Conservation (phyloP, 2,888 invertebrate genomes). For the Heliconius charithonia region DNA sequence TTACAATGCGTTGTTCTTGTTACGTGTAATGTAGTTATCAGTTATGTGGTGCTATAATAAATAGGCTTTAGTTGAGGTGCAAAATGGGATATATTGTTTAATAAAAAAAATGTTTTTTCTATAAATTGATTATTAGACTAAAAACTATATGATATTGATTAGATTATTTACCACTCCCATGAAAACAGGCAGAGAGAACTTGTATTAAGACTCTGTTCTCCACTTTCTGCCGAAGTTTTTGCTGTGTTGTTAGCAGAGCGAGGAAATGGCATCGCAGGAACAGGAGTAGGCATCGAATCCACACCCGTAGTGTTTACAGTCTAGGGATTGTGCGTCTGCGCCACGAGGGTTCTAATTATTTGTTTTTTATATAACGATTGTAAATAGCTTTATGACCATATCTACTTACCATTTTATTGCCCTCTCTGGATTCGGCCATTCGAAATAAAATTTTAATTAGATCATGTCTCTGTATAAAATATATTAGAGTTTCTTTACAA, state of each 20-base stretch:
- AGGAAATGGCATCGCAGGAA: no score
- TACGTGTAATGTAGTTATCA: conserved; percentile 38
- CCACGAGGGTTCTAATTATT: background rate
- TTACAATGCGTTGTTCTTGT: conserved; percentile 46
- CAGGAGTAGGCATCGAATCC: no score
- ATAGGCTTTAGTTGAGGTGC: background rate
- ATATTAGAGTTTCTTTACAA: conserved; percentile 45
- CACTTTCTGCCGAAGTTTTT: no score
- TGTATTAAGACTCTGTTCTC: no score
- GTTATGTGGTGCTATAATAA: background rate
- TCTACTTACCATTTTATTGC: conserved; percentile 45
- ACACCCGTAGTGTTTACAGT: no score
- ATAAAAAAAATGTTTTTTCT: background rate
- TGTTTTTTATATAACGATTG: background rate
- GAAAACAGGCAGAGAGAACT: no score
- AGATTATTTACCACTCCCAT: no score
- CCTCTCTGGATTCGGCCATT: conserved; percentile 45
- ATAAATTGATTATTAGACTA: background rate
- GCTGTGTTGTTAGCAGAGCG: no score
- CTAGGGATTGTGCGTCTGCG: no score
- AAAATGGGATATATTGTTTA: background rate
- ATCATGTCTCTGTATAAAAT: conserved; percentile 49
- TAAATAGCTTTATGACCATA: background rate
- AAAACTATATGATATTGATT: background rate
- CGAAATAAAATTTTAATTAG: conserved; percentile 53